Base-by-base conservation (phyloP, 1,140 invertebrate species). In the Oryctes rhinoceros region DNA sequence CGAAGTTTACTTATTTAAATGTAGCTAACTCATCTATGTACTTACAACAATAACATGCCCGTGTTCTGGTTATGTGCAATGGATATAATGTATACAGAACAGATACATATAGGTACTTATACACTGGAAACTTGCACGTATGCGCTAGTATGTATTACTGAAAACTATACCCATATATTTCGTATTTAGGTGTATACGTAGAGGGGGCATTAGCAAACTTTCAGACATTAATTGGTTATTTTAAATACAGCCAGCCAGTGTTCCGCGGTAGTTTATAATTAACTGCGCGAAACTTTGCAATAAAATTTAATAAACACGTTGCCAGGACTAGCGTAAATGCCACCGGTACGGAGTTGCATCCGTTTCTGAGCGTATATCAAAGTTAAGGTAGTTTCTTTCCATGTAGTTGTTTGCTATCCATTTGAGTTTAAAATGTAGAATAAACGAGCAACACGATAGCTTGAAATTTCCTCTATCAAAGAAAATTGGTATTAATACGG, bases 121-220 rank as follows among this genome's bases (percentile, higher is more conserved):
- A 30, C 39, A 44, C 39, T 44, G 18, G 18, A n/a, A 59, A 59
- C 53, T 59, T 59, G 53, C 53, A 59, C 53, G 53, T n/a, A 44
- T 44, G 39, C n/a, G 53, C 53, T 4, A 13, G 53, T n/a, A 44
- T 44, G 39, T 44, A 44, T 44, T 59, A n/a, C 11, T 59, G 53
- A 59, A 59, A 59, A 59, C 53, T 59, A 59, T 59, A 59, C 53
- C 18, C 53, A 59, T 59, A 59, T 59, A 59, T 59, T 59, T 59
- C 53, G 53, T 59, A 59, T 59, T 59, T 59, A 59, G 53, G 53
- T 59, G 18, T 18, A 59, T 15, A 18, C 15, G n/a, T 15, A 59
- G 53, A 53, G 49, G 11, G 15, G 18, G 53, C 53, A 59, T 59
- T 59, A 59, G 53, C 13, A 18, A 59, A 59, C 53, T 59, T 59